phyloP scores from a whole-genome alignment of 2,113 vertebrate genomes.

The Mesoclemmys tuberculata region DNA sequence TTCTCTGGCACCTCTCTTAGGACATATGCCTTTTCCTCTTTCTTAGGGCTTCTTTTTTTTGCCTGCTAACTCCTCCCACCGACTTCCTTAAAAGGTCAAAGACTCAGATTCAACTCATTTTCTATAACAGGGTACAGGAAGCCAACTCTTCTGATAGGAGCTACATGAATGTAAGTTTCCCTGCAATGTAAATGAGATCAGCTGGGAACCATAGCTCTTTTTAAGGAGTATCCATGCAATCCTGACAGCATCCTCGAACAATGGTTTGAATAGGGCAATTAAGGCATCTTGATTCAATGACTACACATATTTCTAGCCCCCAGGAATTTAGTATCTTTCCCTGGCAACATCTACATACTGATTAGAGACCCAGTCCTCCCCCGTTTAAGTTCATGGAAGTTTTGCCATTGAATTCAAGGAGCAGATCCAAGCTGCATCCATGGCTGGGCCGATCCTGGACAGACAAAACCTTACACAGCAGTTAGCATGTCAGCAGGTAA shows the following conservation, averaged over 20 bases:
- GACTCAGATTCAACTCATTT: too few relatives aligned
- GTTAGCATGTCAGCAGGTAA: accelerated
- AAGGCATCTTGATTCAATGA: neutral
- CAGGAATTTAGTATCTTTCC: neutral
- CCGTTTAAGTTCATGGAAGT: neutral
- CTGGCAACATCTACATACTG: neutral
- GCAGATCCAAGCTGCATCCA: neutral
- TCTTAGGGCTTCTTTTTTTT: neutral
- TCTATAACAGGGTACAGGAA: neutral
- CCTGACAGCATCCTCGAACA: neutral
- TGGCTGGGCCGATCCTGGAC: neutral
- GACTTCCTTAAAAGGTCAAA: neutral
- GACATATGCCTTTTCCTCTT: neutral
- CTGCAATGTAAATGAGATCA: neutral
- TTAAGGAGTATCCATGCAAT: neutral
- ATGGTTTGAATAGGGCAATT: neutral
- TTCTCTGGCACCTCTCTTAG: neutral
- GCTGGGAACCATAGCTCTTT: neutral
- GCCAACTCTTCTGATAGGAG: neutral
- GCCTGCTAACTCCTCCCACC: neutral
- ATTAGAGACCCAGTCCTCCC: neutral
- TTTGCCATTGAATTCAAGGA: neutral
- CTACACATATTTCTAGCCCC: neutral
- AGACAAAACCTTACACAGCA: neutral
- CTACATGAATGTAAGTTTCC: neutral